phyloP scores from a whole-genome alignment of 2,888 invertebrate genomes.

The Caenorhabditis sp. region DNA sequence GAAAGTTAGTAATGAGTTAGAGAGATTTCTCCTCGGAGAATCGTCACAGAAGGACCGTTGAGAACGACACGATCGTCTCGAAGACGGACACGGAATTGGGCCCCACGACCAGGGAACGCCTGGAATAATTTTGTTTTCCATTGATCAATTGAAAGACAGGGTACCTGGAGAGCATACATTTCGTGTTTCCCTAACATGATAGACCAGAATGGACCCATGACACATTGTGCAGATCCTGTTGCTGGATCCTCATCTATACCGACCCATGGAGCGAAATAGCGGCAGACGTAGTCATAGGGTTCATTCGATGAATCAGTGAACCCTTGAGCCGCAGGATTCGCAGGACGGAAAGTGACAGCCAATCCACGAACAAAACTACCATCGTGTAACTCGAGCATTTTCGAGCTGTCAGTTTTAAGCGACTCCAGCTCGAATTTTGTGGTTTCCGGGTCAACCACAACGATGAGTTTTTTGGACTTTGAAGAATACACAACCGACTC shows the following conservation, averaged over 20 bases:
- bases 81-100: constrained; percentile 67
- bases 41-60: constrained; percentile 62
- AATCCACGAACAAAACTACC: constrained; percentile 76
- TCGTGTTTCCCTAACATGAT: constrained; percentile 61
- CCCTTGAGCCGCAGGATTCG: constrained; percentile 68
- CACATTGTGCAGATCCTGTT: constrained; percentile 82
- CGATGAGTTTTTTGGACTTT: constrained; percentile 67
- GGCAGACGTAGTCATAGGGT: constrained; percentile 84
- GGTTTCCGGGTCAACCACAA: constrained; percentile 74
- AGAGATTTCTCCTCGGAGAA: constrained; percentile 59
- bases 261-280: constrained; percentile 85
- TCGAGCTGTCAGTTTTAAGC: constrained; percentile 72
- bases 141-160: not conserved
- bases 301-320: constrained; percentile 70
- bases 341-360: constrained; percentile 74
- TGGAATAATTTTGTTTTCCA: constrained; percentile 26
- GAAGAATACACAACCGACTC: constrained; percentile 66
- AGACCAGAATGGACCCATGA: constrained; percentile 76
- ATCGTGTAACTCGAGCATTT: constrained; percentile 79
- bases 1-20: constrained; percentile 14
- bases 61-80: constrained; percentile 57
- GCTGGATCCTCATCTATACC: constrained; percentile 85
- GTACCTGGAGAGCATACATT: constrained; percentile 63
- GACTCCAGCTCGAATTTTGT: constrained; percentile 73
- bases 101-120: constrained; percentile 70